Conservation (phyloP, 2,113 vertebrate genomes). For the Oncorhynchus gorbuscha region DNA sequence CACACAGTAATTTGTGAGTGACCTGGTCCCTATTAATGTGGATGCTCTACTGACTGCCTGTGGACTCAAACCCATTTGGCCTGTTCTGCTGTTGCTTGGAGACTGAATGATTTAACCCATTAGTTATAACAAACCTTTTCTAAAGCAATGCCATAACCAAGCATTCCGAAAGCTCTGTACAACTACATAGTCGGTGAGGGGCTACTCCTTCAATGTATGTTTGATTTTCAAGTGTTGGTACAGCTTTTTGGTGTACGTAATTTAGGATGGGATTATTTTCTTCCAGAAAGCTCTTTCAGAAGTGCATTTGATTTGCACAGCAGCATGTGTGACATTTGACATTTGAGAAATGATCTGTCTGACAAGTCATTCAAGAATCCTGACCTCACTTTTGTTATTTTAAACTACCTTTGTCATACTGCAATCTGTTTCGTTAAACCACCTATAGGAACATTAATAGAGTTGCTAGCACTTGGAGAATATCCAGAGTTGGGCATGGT, state of each 20-base stretch:
- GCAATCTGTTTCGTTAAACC: no score
- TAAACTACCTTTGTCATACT: no score
- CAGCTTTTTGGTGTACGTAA: no score
- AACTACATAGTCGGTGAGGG: background rate
- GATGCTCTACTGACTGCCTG: conserved; percentile 41
- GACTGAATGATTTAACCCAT: conserved; percentile 37
- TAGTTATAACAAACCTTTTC: conserved; percentile 28
- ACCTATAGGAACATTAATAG: no score
- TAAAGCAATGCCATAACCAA: conserved; percentile 34
- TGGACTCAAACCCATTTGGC: conserved; percentile 34
- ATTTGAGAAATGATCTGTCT: no score
- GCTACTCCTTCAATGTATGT: background rate
- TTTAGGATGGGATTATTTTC: no score
- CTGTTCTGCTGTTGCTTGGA: conserved; percentile 30
- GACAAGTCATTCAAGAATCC: no score
- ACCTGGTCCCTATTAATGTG: conserved; percentile 24
- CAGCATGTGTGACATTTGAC: no score
- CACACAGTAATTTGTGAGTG: conserved; percentile 40
- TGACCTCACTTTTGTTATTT: no score
- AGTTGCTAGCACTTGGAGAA: background rate
- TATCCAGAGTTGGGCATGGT: background rate
- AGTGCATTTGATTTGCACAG: no score
- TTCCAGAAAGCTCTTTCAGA: no score
- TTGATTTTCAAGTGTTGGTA: no score
- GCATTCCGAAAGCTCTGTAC: conserved; percentile 8